Conservation (phyloP, 2,797 vertebrate genomes). For the Acanthurus leucopareius region DNA sequence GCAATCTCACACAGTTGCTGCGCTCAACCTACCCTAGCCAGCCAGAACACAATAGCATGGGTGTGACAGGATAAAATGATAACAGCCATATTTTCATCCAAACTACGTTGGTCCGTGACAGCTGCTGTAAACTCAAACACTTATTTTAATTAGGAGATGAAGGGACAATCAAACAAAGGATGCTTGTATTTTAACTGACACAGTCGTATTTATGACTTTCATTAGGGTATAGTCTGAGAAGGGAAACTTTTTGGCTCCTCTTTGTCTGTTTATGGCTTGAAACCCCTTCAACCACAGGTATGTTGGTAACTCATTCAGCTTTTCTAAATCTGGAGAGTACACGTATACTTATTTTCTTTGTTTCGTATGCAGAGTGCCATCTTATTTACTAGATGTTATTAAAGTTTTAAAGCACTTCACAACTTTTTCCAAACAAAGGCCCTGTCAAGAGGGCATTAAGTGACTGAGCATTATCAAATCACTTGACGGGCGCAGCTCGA, state of each 20-base stretch:
- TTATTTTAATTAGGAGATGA: slow-evolving; percentile 56
- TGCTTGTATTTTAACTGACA: slow-evolving; percentile 42
- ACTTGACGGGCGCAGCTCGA: too few relatives aligned
- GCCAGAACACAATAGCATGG: slow-evolving; percentile 73
- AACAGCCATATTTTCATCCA: slow-evolving; percentile 62
- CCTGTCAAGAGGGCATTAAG: too few relatives aligned
- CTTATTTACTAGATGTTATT: too few relatives aligned
- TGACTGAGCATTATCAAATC: too few relatives aligned
- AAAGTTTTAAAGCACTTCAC: too few relatives aligned
- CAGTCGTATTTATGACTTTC: background rate
- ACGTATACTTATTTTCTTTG: background rate
- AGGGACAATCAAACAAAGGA: slow-evolving; percentile 55
- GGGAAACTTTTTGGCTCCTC: slow-evolving; percentile 6
- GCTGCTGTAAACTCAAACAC: slow-evolving; percentile 37
- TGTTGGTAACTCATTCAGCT: background rate
- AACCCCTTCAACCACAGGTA: slow-evolving; percentile 2
- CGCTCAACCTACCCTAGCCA: slow-evolving; percentile 40
- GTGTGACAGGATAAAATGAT: slow-evolving; percentile 74
- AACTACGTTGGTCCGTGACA: slow-evolving; percentile 31
- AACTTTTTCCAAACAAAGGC: too few relatives aligned
- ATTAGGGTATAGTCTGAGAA: background rate
- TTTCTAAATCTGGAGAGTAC: slow-evolving; percentile 9
- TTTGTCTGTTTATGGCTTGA: slow-evolving; percentile 16
- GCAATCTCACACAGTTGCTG: slow-evolving; percentile 70
- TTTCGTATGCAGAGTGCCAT: too few relatives aligned